These are phyloP conservation scores for Aelia acuminata DNA, from an alignment of 2,888 invertebrate genomes.

Conservation along the genomic window DNA sequence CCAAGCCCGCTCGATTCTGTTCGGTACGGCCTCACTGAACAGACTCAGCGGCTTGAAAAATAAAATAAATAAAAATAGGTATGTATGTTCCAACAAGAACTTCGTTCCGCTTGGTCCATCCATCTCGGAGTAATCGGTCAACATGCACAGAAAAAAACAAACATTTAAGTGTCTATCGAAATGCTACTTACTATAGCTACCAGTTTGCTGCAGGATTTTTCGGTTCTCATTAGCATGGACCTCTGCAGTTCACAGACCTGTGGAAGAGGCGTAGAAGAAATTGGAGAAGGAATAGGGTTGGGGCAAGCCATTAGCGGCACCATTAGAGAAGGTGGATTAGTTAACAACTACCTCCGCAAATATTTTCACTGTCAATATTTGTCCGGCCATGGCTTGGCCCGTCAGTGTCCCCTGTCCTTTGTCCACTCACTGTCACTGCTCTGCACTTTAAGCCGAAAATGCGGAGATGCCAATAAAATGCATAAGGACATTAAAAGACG, in stretches of 20 bases:
- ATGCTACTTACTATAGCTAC: too few relatives aligned
- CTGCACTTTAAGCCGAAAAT: neutral
- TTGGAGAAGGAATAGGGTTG: neutral
- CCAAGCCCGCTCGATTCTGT: too few relatives aligned
- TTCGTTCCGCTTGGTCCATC: too few relatives aligned
- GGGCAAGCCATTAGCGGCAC: neutral
- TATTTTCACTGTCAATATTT: conserved; percentile 41
- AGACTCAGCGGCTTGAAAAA: too few relatives aligned
- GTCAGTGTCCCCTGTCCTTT: neutral
- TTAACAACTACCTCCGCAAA: conserved; percentile 32
- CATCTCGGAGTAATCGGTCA: too few relatives aligned
- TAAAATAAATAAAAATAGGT: too few relatives aligned
- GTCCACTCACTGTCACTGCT: neutral
- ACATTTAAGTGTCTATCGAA: too few relatives aligned
- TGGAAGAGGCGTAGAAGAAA: neutral
- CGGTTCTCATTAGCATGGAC: neutral
- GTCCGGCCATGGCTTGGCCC: neutral
- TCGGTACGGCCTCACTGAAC: too few relatives aligned
- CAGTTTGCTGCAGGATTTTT: neutral
- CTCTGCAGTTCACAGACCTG: neutral
- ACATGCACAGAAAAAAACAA: too few relatives aligned
- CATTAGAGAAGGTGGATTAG: conserved; percentile 38
- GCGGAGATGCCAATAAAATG: neutral
- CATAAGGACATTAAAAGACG: neutral
- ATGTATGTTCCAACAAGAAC: too few relatives aligned